These are phyloP conservation scores for Motacilla tschutschensis DNA, from an alignment of 2,113 vertebrate genomes.

Conservation along the genomic window DNA sequence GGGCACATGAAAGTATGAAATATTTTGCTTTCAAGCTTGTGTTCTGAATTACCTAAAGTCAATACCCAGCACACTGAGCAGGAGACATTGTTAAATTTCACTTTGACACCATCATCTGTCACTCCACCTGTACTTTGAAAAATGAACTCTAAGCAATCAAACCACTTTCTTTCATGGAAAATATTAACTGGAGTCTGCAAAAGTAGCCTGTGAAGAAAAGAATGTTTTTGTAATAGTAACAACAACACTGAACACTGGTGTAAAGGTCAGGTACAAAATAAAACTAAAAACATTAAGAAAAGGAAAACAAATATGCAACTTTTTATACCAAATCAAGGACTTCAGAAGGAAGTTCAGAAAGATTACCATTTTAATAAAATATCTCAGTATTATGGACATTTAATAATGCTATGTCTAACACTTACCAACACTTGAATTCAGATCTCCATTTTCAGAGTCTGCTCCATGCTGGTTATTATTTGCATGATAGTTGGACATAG, in stretches of 20 bases:
- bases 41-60: constrained; percentile 54
- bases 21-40: constrained; percentile 49
- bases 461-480: constrained; percentile 91
- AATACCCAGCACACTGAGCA: constrained; percentile 42
- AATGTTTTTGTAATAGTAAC: constrained; percentile 28
- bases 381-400: not conserved
- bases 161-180: constrained; percentile 40
- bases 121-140: constrained; percentile 55
- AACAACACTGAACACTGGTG: not conserved
- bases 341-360: not conserved
- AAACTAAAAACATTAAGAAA: not conserved
- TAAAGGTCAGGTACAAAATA: constrained; percentile 8
- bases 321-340: not conserved
- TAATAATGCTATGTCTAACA: constrained; percentile 2
- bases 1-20: constrained; percentile 30
- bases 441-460: constrained; percentile 95
- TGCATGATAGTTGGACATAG: constrained; percentile 96
- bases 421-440: constrained; percentile 94
- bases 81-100: constrained; percentile 52
- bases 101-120: constrained; percentile 56
- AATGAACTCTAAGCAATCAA: constrained; percentile 61
- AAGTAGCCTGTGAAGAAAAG: constrained; percentile 10
- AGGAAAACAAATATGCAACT: not conserved
- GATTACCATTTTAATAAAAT: not conserved
- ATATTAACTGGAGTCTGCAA: constrained; percentile 27